phyloP scores from a whole-genome alignment of 2,797 vertebrate genomes.

The Poliocrania exsul region DNA sequence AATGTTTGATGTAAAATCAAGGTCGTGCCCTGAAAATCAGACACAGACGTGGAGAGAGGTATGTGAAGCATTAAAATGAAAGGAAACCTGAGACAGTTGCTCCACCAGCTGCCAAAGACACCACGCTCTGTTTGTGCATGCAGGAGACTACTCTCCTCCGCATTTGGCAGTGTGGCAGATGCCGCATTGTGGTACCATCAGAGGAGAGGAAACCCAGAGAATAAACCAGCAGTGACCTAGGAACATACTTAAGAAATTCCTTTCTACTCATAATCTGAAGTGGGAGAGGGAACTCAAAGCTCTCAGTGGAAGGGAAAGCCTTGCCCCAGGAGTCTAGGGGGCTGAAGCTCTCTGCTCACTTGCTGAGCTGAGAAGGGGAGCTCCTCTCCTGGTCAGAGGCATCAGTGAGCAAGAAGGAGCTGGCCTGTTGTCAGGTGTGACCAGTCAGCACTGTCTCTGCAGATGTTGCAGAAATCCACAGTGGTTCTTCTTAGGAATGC shows the following conservation, averaged over 20 bases:
- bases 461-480: fast-evolving
- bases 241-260: constrained; percentile 20
- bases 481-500: background rate
- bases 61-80: constrained; percentile 64
- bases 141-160: constrained; percentile 18
- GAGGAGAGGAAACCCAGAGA: constrained; percentile 14
- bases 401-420: background rate
- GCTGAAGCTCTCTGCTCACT: background rate
- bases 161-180: background rate
- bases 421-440: fast-evolving
- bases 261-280: background rate
- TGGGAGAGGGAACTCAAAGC: background rate
- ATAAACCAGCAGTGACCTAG: constrained; percentile 28
- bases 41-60: constrained; percentile 50
- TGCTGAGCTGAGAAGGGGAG: fast-evolving
- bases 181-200: constrained; percentile 9
- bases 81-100: constrained; percentile 51
- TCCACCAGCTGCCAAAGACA: constrained; percentile 18
- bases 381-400: background rate
- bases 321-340: background rate
- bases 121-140: background rate
- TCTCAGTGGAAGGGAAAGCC: background rate
- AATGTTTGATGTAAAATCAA: constrained; percentile 69
- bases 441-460: fast-evolving
- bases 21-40: constrained; percentile 69